Conservation (phyloP, 1,140 invertebrate species). For the Aphaenogaster ashmeadi region DNA sequence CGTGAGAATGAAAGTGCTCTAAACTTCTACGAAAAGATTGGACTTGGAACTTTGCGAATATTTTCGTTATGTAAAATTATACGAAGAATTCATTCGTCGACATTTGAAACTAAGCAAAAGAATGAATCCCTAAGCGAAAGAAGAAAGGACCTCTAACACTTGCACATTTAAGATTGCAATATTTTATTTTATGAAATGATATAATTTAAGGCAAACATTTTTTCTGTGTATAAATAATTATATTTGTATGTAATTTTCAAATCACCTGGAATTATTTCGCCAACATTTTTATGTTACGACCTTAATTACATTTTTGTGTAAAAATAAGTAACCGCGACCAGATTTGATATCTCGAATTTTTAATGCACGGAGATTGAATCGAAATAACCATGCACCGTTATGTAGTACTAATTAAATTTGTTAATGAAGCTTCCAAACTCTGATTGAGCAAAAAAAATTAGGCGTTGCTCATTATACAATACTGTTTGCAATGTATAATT, state of each 20-base stretch:
- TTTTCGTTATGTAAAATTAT: neutral
- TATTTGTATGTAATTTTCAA: neutral
- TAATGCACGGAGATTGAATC: neutral
- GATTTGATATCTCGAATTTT: neutral
- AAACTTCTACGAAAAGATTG: neutral
- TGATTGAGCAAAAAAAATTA: too few relatives aligned
- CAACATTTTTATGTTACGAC: neutral
- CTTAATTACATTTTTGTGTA: neutral
- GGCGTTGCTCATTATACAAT: neutral
- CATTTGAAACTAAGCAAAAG: neutral
- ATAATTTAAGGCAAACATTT: neutral
- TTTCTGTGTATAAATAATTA: slow-evolving; percentile 6
- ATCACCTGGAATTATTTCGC: neutral
- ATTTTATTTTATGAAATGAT: neutral
- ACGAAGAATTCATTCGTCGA: neutral
- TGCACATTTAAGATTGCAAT: neutral
- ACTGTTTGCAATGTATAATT: neutral
- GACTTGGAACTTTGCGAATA: neutral
- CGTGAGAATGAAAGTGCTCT: neutral
- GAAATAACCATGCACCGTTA: neutral
- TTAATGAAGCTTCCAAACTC: neutral
- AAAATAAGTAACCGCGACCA: neutral
- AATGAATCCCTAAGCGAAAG: neutral
- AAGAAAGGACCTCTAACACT: neutral
- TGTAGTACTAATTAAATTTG: neutral